Conservation (phyloP, 2,888 invertebrate species). For the Nebria brevicollis region DNA sequence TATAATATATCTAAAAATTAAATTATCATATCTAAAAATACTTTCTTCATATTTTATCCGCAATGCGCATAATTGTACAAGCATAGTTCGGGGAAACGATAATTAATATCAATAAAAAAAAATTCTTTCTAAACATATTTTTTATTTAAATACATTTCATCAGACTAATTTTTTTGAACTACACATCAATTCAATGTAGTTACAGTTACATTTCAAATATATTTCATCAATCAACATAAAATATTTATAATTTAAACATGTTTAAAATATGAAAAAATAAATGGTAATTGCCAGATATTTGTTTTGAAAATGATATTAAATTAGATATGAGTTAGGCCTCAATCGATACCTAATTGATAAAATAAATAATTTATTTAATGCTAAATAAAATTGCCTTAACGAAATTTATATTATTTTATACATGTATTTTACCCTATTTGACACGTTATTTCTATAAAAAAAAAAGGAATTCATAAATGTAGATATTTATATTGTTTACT, state of each 20-base stretch:
- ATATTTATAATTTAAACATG: neutral
- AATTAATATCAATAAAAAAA: neutral
- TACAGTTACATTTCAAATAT: neutral
- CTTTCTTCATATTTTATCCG: neutral
- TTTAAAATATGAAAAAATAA: neutral
- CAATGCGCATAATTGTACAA: neutral
- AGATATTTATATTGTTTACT: neutral
- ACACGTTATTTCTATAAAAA: neutral
- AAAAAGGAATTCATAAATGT: neutral
- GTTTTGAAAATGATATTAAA: too few relatives aligned
- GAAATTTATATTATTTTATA: neutral
- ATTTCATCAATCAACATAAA: neutral
- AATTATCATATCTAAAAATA: too few relatives aligned
- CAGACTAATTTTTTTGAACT: neutral
- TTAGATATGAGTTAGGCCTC: neutral
- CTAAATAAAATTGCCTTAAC: neutral
- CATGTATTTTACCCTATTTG: neutral
- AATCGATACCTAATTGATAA: neutral
- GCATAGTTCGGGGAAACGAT: neutral
- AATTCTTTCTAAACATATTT: neutral
- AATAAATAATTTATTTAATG: neutral
- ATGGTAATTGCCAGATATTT: too few relatives aligned
- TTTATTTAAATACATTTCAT: neutral
- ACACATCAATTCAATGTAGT: conserved; percentile 1
- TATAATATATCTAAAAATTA: too few relatives aligned